phyloP scores from a whole-genome alignment of 2,888 invertebrate genomes.

The Danaus chrysippus region DNA sequence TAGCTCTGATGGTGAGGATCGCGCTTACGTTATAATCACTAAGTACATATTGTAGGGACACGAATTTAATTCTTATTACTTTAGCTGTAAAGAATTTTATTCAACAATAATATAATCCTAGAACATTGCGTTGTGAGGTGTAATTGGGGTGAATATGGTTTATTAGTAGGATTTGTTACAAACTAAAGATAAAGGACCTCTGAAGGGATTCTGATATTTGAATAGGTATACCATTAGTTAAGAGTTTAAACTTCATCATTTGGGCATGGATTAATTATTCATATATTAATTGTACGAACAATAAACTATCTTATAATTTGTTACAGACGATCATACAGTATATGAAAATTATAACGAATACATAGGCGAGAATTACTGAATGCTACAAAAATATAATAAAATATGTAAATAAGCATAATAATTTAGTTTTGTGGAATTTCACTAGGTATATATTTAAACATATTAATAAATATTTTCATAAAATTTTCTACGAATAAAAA shows the following conservation, averaged over 20 bases:
- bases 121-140: slow-evolving; percentile 24
- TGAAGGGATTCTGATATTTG: slow-evolving; percentile 51
- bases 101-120: background rate
- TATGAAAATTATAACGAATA: background rate
- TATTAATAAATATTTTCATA: background rate
- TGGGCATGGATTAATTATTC: slow-evolving; percentile 39
- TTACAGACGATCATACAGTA: background rate
- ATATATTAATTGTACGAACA: slow-evolving; percentile 20
- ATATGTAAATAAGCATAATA: too few relatives aligned
- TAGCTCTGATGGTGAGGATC: slow-evolving; percentile 19
- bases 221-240: slow-evolving; percentile 46
- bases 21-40: slow-evolving; percentile 23
- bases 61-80: slow-evolving; percentile 11
- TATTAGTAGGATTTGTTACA: slow-evolving; percentile 53
- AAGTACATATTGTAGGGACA: background rate
- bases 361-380: too few relatives aligned
- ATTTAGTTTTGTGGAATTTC: too few relatives aligned
- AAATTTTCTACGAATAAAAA: background rate
- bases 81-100: background rate
- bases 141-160: slow-evolving; percentile 57
- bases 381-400: too few relatives aligned
- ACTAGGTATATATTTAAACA: too few relatives aligned
- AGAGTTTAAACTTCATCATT: slow-evolving; percentile 38
- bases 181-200: slow-evolving; percentile 54
- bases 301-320: slow-evolving; percentile 4